Percentiles rank a stretch among this genome's conserved stretches.
These are phyloP conservation scores for Ferrisia virgata DNA, from an alignment of 2,888 invertebrate genomes.

Conservation along the genomic window DNA sequence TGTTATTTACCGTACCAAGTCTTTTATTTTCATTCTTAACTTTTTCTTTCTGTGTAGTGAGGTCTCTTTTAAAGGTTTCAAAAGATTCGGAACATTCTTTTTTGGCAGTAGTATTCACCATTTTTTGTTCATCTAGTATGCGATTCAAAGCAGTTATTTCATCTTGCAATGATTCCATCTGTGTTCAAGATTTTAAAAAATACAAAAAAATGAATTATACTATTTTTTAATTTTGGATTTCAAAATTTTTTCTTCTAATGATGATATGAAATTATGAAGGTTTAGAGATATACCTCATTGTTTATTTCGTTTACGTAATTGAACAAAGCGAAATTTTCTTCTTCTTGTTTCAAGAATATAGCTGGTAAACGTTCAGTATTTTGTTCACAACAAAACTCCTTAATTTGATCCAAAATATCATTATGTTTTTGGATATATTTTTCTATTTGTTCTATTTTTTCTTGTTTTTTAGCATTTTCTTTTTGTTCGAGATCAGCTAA, in stretches of 20 bases:
- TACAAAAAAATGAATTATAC: background rate
- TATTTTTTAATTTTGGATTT: no score
- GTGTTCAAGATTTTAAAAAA: no score
- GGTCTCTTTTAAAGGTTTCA: constrained; percentile 17
- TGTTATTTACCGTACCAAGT: background rate
- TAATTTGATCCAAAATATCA: constrained; percentile 71
- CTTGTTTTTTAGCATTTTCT: constrained; percentile 67
- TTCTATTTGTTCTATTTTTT: constrained; percentile 66
- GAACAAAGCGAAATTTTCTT: constrained; percentile 87
- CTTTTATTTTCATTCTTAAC: background rate
- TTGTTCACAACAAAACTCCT: constrained; percentile 63
- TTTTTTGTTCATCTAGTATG: constrained; percentile 13
- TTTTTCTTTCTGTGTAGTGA: background rate
- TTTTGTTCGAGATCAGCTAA: constrained; percentile 72
- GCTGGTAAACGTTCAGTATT: constrained; percentile 64
- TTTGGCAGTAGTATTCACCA: background rate
- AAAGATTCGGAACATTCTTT: background rate
- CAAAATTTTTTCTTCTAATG: no score
- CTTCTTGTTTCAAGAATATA: constrained; percentile 79
- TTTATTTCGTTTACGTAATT: constrained; percentile 88
- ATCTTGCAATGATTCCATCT: constrained; percentile 43
- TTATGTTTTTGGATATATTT: constrained; percentile 70
- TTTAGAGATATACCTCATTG: constrained; percentile 58
- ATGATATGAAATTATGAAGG: no score
- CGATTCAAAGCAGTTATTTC: constrained; percentile 15